Evolutionary conservation across 2,888 invertebrate genomes (phyloP), one percentile per base, ranked within the genome.

Genomic region (Heliconius charithonia): DNA sequence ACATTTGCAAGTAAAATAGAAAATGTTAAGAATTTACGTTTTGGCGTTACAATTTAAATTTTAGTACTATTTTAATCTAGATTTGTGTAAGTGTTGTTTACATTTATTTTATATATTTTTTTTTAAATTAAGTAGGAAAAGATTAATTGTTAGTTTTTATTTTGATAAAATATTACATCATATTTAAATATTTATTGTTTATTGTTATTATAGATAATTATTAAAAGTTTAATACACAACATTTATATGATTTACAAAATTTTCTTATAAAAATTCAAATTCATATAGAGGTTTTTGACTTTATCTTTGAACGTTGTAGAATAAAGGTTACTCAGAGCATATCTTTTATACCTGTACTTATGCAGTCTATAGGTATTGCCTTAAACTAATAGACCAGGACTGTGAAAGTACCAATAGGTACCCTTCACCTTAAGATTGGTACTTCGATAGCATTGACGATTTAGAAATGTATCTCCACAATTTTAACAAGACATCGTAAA

Each of bases 311-410:
- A 37, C 19, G 32, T 4, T 62, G 41, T 69, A 59, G 69, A 45
- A 65, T 6, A 22, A 7, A 22, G 92, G 90, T 88, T 91, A 89
- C 92, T 89, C 90, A 87, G 88, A 87, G 88, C 90, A 89, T n/a
- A n/a, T 90, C 89, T 89, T 93, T 93, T 93, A 93, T 91, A 90
- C 88, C 89, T 90, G 90, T 90, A 91, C 92, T 93, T 92, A 86
- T 86, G 87, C 90, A 90, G 91, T 92, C 92, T 87, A 89, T 89
- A 87, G 89, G 89, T 88, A 88, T 89, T 92, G 92, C 91, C 90
- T 91, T 90, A 90, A 91, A 92, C 89, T 91, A 88, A 90, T 89
- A 86, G 85, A 79, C 90, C 89, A 89, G 78, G 10, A 37, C 1
- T 37, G 37, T 37, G 37, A 37, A 37, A 37, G 2, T 37, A 9